Evolutionary conservation across 2,113 vertebrate genomes (phyloP).

Genomic region (Emydocephalus ijimae): DNA sequence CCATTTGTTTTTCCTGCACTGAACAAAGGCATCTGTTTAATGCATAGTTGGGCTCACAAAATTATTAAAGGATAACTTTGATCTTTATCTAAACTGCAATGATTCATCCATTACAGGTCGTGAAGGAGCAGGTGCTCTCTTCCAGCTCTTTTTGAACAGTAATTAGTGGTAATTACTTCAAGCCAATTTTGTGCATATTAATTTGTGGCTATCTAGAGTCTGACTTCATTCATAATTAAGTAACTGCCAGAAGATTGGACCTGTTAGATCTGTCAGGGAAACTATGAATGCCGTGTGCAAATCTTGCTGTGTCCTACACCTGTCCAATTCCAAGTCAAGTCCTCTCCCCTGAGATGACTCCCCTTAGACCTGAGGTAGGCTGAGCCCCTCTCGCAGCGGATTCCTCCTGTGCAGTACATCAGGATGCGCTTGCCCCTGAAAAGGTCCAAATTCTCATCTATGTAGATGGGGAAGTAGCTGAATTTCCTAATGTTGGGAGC

Average conservation of each 20-base stretch:
- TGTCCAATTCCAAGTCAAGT: not conserved
- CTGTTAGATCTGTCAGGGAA: not conserved
- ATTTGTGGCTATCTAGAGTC: not conserved
- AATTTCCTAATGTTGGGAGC: slow-evolving; percentile 97
- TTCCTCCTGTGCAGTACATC: slow-evolving; percentile 98
- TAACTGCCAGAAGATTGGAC: not conserved
- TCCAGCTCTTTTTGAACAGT: not conserved
- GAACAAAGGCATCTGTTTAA: not conserved
- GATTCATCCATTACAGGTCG: not conserved
- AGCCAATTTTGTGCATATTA: not conserved
- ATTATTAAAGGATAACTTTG: not conserved
- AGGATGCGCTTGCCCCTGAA: slow-evolving; percentile 89
- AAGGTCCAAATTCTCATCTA: slow-evolving; percentile 89
- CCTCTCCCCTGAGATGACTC: slow-evolving; percentile 12
- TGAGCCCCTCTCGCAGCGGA: slow-evolving; percentile 93
- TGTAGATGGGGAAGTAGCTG: slow-evolving; percentile 94
- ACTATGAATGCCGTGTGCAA: not conserved
- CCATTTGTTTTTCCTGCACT: not conserved
- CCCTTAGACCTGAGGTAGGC: slow-evolving; percentile 94
- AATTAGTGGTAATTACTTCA: not conserved
- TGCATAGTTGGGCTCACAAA: not conserved
- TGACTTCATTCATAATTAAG: not conserved
- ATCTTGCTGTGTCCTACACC: too few relatives aligned
- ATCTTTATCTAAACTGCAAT: not conserved
- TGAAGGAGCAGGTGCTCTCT: not conserved